Evolutionary conservation across 2,113 vertebrate species (phyloP).

Genomic region (Pseudonaja textilis): DNA sequence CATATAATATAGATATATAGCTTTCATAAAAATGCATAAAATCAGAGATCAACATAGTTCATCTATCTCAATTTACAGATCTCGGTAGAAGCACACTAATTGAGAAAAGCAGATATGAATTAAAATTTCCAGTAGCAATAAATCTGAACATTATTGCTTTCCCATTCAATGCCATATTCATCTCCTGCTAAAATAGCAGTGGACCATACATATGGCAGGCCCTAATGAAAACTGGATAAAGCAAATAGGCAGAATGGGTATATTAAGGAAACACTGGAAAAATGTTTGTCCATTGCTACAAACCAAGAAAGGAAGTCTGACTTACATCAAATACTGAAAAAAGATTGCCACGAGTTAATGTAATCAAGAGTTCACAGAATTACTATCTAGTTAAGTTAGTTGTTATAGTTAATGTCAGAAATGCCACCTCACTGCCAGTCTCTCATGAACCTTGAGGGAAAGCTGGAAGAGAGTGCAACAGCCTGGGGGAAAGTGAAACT

Average conservation of each 20-base stretch:
- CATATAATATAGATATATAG: background rate
- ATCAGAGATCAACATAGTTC: background rate
- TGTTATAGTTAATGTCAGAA: too few species aligned
- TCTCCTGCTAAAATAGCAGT: background rate
- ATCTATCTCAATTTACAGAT: background rate
- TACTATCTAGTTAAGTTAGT: background rate
- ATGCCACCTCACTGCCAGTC: too few species aligned
- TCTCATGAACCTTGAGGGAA: too few species aligned
- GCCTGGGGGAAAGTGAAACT: too few species aligned
- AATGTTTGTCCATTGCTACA: background rate
- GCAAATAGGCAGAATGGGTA: background rate
- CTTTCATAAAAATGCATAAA: background rate
- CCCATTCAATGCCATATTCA: background rate
- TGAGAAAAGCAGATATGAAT: background rate
- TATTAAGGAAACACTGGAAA: background rate
- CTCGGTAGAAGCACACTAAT: background rate
- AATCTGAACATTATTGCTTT: background rate
- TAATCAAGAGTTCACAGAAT: background rate
- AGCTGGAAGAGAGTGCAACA: too few species aligned
- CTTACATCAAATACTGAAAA: background rate
- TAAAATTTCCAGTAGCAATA: too few species aligned
- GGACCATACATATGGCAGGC: background rate
- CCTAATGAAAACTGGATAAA: background rate
- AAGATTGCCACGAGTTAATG: background rate
- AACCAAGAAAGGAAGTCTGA: background rate